Base-by-base conservation (phyloP, 2,888 invertebrate genomes). In the Drosophila atripex region DNA sequence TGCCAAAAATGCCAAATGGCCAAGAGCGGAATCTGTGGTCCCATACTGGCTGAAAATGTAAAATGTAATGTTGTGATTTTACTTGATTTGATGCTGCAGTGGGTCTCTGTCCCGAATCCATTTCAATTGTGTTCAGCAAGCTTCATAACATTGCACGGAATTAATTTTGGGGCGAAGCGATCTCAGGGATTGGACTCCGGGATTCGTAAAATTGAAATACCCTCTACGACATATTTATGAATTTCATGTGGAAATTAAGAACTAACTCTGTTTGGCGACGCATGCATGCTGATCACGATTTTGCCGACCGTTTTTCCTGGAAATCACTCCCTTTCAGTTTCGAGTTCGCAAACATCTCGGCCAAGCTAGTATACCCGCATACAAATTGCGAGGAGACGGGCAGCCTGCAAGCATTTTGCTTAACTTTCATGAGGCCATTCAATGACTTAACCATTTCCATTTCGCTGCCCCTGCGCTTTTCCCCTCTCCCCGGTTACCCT, bases 361-460 rank as follows among this genome's bases (percentile, higher is more conserved):
- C 18, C 39, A 14, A 46, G 46, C 8, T 12, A 16, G 23, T 38
- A 47, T 58, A 8, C 61, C 63, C 43, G 63, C 61, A 63, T 64
- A 64, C 28, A 50, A 64, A 45, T 45, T 35, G 12, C 6, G 30
- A 16, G 57, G 28, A 49, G 35, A n/a, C 16, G 52, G 5, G 16
- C 21, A 12, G 68, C 51, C 54, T 69, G 61, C 59, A 46, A 43
- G 53, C 72, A 64, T 80, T 80, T 76, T 60, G 71, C 61, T 73
- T 80, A 78, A 78, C 78, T 76, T 76, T 76, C 70, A 83, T 76
- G 73, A 61, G 75, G 68, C 80, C 58, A 80, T 82, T 85, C 76
- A 85, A 87, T 85, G 82, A 82, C 71, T 78, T 82, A 73, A 78
- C 80, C 80, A 73, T 61, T 84, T 77, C 78, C 69, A 71, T 50